Evolutionary conservation across 2,113 vertebrate species (phyloP).

Genomic region (Rattus norvegicus): DNA sequence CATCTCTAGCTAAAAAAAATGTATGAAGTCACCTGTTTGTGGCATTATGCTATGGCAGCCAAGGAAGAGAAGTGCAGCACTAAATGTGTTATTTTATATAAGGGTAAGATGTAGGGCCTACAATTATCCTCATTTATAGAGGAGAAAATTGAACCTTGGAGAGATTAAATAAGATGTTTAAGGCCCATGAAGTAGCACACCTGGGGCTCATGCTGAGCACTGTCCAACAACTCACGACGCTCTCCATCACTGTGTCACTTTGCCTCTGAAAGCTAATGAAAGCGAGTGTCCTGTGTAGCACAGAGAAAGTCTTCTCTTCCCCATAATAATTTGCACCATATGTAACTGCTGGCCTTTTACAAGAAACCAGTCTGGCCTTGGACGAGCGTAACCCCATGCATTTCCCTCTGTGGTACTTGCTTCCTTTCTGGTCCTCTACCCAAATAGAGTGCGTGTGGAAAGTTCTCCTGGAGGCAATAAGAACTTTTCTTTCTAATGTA

Average conservation of each 20-base stretch:
- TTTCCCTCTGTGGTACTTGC: not conserved
- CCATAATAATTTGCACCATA: not conserved
- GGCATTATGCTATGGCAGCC: not conserved
- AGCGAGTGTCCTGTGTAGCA: not conserved
- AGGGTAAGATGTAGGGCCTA: not conserved
- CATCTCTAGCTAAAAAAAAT: not conserved
- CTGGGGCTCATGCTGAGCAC: not conserved
- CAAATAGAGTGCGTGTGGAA: not conserved
- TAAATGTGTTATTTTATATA: constrained; percentile 7
- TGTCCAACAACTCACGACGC: not conserved
- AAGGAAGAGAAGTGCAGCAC: not conserved
- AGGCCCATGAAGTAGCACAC: not conserved
- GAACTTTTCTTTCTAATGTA: constrained; percentile 21
- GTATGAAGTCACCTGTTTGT: not conserved
- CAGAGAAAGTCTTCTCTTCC: not conserved
- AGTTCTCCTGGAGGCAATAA: not conserved
- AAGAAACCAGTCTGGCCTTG: not conserved
- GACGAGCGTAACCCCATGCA: not conserved
- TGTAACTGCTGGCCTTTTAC: not conserved
- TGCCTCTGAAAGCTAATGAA: not conserved
- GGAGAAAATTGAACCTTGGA: constrained; percentile 29
- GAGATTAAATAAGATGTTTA: constrained; percentile 34
- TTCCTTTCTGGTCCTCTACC: not conserved
- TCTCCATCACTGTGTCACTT: not conserved
- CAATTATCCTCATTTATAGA: constrained; percentile 39